These are phyloP conservation scores for Helleia helle DNA, from an alignment of 2,888 invertebrate species.

Conservation along the genomic window DNA sequence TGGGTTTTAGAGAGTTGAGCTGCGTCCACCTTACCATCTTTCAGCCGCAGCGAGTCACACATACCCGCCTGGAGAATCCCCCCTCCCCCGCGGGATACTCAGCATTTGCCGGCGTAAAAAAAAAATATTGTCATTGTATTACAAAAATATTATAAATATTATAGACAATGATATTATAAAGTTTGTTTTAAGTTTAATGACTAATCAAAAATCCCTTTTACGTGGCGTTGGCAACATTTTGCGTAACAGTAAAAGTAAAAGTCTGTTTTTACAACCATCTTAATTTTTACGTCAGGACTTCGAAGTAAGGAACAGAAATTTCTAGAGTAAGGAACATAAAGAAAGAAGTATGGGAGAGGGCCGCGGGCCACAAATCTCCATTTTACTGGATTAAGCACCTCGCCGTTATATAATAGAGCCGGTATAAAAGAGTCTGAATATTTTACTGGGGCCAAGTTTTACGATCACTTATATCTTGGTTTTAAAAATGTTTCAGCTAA, in stretches of 20 bases:
- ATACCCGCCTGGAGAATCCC: no score
- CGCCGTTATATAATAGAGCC: constrained; percentile 42
- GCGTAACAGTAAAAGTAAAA: neutral
- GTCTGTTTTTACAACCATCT: constrained; percentile 16
- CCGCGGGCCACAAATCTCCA: constrained; percentile 52
- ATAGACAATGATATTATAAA: no score
- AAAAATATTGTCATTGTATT: no score
- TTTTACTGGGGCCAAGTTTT: constrained; percentile 28
- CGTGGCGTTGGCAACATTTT: neutral
- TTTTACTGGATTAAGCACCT: constrained; percentile 53
- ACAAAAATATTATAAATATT: no score
- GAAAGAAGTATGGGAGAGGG: constrained; percentile 39
- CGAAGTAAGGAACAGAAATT: constrained; percentile 1
- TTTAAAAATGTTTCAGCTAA: constrained; percentile 11
- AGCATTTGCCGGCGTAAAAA: no score
- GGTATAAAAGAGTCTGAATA: constrained; percentile 36
- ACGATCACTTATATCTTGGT: constrained; percentile 12
- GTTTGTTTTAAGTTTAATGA: no score
- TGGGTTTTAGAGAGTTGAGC: no score
- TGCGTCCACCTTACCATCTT: no score
- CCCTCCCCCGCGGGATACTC: no score
- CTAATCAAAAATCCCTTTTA: neutral
- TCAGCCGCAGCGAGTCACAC: no score
- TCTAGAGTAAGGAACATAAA: constrained; percentile 11
- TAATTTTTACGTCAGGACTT: constrained; percentile 20